Conservation (phyloP, 2,888 invertebrate genomes). For the Drosophila mettleri region DNA sequence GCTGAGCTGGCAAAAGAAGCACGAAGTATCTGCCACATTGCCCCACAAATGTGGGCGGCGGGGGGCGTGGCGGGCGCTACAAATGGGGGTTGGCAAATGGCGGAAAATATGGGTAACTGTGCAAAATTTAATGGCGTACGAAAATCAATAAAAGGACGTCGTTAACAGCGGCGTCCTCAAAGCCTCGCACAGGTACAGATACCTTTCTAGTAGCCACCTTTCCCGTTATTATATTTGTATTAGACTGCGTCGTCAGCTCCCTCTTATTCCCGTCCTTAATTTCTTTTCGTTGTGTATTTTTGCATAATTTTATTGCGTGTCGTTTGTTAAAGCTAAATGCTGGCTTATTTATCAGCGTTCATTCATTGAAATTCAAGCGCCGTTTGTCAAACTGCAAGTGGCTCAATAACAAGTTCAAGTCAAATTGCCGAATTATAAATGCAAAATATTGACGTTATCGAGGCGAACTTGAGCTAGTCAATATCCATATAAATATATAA, state of each 20-base stretch:
- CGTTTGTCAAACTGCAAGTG: constrained; percentile 37
- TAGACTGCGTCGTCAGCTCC: neutral
- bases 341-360: constrained; percentile 29
- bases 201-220: neutral
- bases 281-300: neutral
- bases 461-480: constrained; percentile 3
- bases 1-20: constrained; percentile 78
- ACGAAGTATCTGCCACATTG: constrained; percentile 78
- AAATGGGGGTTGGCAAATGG: constrained; percentile 64
- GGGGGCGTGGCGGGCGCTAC: constrained; percentile 5
- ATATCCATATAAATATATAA: neutral
- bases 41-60: constrained; percentile 14
- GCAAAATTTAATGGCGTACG: constrained; percentile 81
- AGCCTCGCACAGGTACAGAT: constrained; percentile 40
- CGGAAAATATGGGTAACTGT: constrained; percentile 82
- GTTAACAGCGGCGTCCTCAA: constrained; percentile 38
- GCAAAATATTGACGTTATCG: neutral
- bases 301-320: constrained; percentile 37
- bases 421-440: constrained; percentile 16
- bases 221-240: constrained; percentile 4
- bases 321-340: constrained; percentile 50
- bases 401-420: constrained; percentile 44
- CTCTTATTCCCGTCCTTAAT: neutral
- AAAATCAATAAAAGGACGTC: constrained; percentile 76
- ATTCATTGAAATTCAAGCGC: constrained; percentile 30